Base-by-base conservation (phyloP, 2,797 vertebrate species). In the Gymnoscopelus microlampas region DNA sequence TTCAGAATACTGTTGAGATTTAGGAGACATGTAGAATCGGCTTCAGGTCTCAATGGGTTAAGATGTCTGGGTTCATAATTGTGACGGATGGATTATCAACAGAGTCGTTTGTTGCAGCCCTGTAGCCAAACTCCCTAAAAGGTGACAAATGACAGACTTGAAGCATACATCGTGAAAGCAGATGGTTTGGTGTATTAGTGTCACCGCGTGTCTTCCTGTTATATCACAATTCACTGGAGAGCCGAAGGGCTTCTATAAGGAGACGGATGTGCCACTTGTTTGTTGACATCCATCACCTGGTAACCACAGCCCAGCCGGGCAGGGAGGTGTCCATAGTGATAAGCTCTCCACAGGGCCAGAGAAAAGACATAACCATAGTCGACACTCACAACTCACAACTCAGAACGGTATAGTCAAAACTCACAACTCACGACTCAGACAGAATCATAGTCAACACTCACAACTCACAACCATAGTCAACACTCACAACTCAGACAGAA, bases 211-310 rank as follows among this genome's bases (percentile, higher is more conserved):
- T 32, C 58, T 60, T 44, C 57, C n/a, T 61, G 14, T 5, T 6
- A 57, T 6, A 57, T 53, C 62, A 29, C 13, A 39, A 26, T 47
- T 44, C 70, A 5, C 58, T 11, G 9, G 67, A 32, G 54, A 35
- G 57, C 35, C 5, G 53, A 13, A 23, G 54, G 3, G 53, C 5
- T 10, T 50, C 23, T 47, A 1, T 15, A 53, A 54, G 60, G 59
- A 69, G 58, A 73, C 19, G 59, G 29, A 65, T 13, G 19, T 19
- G 58, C 3, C 14, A 10, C 32, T 65, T 50, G 19, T 19, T 53
- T 84, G 85, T 81, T 73, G 72, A 83, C 67, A 79, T 29, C n/a
- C 62, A 29, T 78, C 63, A 56, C 76, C 70, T 73, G 78, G 77
- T 75, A 66, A 87, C 66, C 60, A 60, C 55, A 62, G 71, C 63